These are phyloP conservation scores for Nycteola revayana DNA, from an alignment of 2,888 invertebrate genomes.

Conservation along the genomic window DNA sequence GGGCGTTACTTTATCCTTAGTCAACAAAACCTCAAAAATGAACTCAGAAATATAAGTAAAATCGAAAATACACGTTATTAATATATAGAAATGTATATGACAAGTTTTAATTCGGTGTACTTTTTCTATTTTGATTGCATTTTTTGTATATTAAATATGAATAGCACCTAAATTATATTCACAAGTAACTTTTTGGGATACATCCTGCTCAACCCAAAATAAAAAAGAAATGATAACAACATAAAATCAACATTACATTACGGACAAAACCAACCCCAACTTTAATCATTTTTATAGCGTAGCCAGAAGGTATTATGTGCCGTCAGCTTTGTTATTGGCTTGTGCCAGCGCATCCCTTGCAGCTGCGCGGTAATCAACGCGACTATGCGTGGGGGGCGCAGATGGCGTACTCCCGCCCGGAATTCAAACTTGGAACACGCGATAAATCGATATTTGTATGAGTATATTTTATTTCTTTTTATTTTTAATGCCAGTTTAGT, in stretches of 20 bases:
- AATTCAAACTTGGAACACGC: constrained; percentile 27
- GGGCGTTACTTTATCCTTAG: no score
- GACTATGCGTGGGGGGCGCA: constrained; percentile 73
- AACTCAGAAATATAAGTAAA: no score
- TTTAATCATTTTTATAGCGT: constrained; percentile 25
- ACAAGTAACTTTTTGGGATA: not conserved
- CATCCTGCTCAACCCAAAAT: constrained; percentile 3
- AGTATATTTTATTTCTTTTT: constrained; percentile 22
- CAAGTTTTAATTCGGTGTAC: no score
- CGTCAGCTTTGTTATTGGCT: constrained; percentile 30
- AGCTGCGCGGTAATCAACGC: constrained; percentile 71
- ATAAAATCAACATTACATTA: constrained; percentile 27
- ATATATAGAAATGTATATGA: no score
- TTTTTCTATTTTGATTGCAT: no score
- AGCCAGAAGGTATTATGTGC: constrained; percentile 19
- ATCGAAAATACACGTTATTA: no score
- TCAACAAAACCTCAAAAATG: no score
- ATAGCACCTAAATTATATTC: no score
- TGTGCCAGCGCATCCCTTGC: constrained; percentile 48
- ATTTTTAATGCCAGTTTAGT: constrained; percentile 16
- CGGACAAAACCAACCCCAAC: constrained; percentile 28
- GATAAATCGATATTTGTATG: constrained; percentile 57
- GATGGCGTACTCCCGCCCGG: constrained; percentile 64
- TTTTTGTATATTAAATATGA: no score
- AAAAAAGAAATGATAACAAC: constrained; percentile 29